Base-by-base conservation (phyloP, 2,113 vertebrate species). In the Thamnophis sirtalis region DNA sequence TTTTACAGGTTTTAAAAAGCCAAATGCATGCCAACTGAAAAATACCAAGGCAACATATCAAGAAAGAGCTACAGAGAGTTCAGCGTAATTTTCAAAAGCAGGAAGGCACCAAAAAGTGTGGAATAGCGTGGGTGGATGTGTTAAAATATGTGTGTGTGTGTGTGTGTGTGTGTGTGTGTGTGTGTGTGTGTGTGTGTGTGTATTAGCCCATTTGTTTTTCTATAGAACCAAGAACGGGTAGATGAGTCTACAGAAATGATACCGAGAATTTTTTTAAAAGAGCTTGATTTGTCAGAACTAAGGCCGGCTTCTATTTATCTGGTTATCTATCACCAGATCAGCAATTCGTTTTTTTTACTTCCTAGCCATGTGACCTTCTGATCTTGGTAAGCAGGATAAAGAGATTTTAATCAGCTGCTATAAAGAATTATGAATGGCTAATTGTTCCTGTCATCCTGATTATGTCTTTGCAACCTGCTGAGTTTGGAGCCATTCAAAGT, bases 381-480 rank as follows among this genome's bases (percentile, higher is more conserved):
- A 96, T 95, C 95, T 92, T 3, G 0, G 53, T 94, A 96, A 96
- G 92, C 93, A 0, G 91, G 93, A 97, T 96, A 95, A 96, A 97
- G 96, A 94, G 95, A 95, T 94, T 96, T 96, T 96, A 95, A 93
- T 94, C 94, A 89, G 96, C 93, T 55, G 96, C 96, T 94, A 90
- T 90, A 93, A 91, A 91, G 97, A 97, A 97, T 97, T 97, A 97
- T 63, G 91, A 94, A 94, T 21, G 93, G 93, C 94, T 97, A 97
- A 96, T 98, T 97, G 96, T 95, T 94, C 93, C 97, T 96, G 97
- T 96, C 97, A 88, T 96, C 93, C 96, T 63, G 95, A 96, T 97
- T 97, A 96, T 95, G 95, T 95, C 94, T 96, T 73, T 88, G 94
- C 94, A 0, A 84, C 88, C 91, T 53, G 53, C 0, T 0, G 93